Percentiles rank a stretch among this genome's conserved stretches.
Conservation (phyloP, 2,888 invertebrate genomes). For the Cantharis rufa region DNA sequence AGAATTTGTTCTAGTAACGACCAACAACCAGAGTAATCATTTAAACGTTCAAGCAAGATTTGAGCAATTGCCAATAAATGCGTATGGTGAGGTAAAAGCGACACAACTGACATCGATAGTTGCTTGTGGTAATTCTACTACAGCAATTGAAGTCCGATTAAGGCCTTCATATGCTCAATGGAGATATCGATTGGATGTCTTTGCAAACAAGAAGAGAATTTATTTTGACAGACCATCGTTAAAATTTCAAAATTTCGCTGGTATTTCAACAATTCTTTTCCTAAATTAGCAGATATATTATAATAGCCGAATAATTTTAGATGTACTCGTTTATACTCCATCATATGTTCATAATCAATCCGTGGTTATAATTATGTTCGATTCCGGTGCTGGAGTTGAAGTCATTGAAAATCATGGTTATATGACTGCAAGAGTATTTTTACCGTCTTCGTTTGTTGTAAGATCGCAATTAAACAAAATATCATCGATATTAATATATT, state of each 20-base stretch:
- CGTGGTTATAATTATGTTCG: slow-evolving; percentile 92
- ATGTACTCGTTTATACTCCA: slow-evolving; percentile 89
- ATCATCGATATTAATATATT: not conserved
- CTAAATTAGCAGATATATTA: not conserved
- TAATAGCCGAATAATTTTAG: slow-evolving; percentile 51
- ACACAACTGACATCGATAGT: slow-evolving; percentile 82
- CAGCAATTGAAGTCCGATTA: slow-evolving; percentile 83
- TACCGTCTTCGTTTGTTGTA: slow-evolving; percentile 89
- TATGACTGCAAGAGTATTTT: slow-evolving; percentile 81
- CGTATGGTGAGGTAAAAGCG: slow-evolving; percentile 76
- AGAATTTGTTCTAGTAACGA: slow-evolving; percentile 83
- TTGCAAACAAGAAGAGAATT: slow-evolving; percentile 81
- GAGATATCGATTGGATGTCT: slow-evolving; percentile 89
- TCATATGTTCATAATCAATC: slow-evolving; percentile 90
- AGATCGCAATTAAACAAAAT: slow-evolving; percentile 47
- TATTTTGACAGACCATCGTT: slow-evolving; percentile 88
- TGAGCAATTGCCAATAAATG: slow-evolving; percentile 76
- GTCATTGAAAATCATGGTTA: slow-evolving; percentile 87
- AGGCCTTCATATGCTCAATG: slow-evolving; percentile 85
- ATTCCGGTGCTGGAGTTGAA: slow-evolving; percentile 91
- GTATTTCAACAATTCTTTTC: slow-evolving; percentile 50
- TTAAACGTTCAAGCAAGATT: slow-evolving; percentile 88
- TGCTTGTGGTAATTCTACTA: slow-evolving; percentile 84
- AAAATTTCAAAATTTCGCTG: slow-evolving; percentile 90
- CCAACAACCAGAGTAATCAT: slow-evolving; percentile 72